Evolutionary conservation across 2,888 invertebrate genomes (phyloP).

Genomic region (Prosapia bicincta): DNA sequence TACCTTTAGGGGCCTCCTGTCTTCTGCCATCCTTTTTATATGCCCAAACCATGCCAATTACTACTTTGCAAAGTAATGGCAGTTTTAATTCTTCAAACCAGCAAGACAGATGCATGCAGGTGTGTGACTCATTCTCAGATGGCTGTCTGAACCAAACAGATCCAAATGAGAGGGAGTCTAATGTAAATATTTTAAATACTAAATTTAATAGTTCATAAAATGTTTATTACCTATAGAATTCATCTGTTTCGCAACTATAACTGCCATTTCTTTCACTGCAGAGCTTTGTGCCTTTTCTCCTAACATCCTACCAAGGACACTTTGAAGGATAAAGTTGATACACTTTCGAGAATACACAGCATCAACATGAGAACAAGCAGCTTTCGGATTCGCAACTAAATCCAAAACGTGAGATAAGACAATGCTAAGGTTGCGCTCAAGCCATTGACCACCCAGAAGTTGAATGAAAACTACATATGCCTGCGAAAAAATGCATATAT

Average conservation of each 20-base stretch:
- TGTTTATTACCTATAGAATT: conserved; percentile 83
- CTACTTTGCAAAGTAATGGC: no score
- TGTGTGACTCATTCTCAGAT: no score
- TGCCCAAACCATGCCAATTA: no score
- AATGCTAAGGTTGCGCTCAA: conserved; percentile 85
- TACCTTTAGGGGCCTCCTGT: no score
- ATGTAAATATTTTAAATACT: no score
- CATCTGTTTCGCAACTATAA: conserved; percentile 91
- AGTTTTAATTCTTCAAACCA: no score
- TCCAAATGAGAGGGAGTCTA: no score
- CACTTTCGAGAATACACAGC: conserved; percentile 97
- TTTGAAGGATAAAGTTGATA: conserved; percentile 90
- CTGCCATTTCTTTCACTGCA: conserved; percentile 91
- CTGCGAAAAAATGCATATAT: conserved; percentile 50
- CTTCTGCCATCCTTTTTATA: no score
- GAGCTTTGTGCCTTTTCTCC: conserved; percentile 96
- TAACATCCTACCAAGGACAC: conserved; percentile 88
- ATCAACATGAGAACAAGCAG: conserved; percentile 94
- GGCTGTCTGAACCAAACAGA: no score
- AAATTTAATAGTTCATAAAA: no score
- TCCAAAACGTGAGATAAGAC: conserved; percentile 89
- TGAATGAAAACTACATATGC: conserved; percentile 95
- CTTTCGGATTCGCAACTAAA: conserved; percentile 86
- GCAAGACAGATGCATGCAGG: no score
- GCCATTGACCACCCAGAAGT: conserved; percentile 90